These are phyloP conservation scores for Presbytis comata DNA, from an alignment of 2,797 vertebrate species.

Conservation along the genomic window DNA sequence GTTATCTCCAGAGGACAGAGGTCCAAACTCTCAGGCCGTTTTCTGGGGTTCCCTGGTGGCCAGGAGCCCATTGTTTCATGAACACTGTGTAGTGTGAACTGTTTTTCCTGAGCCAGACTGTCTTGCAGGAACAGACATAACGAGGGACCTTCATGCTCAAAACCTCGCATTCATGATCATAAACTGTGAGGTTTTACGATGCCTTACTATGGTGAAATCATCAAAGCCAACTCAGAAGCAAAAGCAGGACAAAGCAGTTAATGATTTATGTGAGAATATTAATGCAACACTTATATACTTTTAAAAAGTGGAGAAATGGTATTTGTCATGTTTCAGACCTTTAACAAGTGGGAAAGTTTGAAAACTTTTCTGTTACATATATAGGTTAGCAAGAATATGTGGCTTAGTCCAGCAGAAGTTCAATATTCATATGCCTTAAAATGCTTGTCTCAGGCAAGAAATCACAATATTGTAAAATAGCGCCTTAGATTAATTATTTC, in stretches of 20 bases:
- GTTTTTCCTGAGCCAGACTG: not conserved
- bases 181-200: not conserved
- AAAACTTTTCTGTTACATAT: not conserved
- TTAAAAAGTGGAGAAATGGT: not conserved
- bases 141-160: accelerated
- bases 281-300: not conserved
- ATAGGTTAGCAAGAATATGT: not conserved
- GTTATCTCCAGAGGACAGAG: not conserved
- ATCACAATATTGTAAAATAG: not conserved
- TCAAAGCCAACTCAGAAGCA: not conserved
- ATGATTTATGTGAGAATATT: not conserved
- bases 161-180: not conserved
- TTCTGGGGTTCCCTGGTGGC: accelerated
- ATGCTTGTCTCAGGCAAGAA: not conserved
- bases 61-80: too few species aligned
- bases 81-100: too few species aligned
- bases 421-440: not conserved
- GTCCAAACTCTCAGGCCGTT: not conserved
- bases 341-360: not conserved
- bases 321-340: not conserved
- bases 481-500: not conserved
- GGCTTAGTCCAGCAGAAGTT: not conserved
- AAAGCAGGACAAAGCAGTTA: not conserved
- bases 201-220: not conserved
- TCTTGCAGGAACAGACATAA: not conserved